phyloP scores from a whole-genome alignment of 1,140 invertebrate species.

The Lerema accius region DNA sequence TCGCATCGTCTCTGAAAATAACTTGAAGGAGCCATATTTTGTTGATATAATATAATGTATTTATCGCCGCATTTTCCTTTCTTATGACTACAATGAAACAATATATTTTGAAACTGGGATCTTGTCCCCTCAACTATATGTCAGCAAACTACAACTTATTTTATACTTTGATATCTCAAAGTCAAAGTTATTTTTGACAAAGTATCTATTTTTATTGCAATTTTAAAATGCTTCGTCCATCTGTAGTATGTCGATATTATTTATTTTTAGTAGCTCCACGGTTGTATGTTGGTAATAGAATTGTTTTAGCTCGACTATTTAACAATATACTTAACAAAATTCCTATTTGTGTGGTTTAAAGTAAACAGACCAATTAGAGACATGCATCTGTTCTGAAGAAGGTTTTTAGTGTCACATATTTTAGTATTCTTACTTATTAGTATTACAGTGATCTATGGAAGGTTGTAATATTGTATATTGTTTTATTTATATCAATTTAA shows the following conservation, averaged over 20 bases:
- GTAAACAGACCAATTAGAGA: background rate
- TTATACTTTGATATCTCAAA: no score
- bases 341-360: background rate
- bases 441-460: slow-evolving; percentile 8
- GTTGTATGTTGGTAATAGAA: slow-evolving; percentile 10
- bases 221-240: slow-evolving; percentile 7
- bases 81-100: no score
- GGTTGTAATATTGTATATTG: slow-evolving; percentile 11
- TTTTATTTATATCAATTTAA: slow-evolving; percentile 11
- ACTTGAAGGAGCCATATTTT: no score
- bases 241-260: background rate
- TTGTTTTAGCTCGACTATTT: background rate
- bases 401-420: background rate
- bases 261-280: slow-evolving; percentile 4
- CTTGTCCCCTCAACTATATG: no score
- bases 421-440: slow-evolving; percentile 8
- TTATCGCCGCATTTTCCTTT: no score
- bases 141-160: no score
- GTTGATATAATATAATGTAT: no score
- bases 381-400: background rate
- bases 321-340: background rate
- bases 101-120: no score
- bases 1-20: no score
- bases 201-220: background rate
- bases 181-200: background rate